Evolutionary conservation across 2,888 invertebrate species (phyloP), one percentile per base, ranked within the genome.

Genomic region (Seira sanloemensis): DNA sequence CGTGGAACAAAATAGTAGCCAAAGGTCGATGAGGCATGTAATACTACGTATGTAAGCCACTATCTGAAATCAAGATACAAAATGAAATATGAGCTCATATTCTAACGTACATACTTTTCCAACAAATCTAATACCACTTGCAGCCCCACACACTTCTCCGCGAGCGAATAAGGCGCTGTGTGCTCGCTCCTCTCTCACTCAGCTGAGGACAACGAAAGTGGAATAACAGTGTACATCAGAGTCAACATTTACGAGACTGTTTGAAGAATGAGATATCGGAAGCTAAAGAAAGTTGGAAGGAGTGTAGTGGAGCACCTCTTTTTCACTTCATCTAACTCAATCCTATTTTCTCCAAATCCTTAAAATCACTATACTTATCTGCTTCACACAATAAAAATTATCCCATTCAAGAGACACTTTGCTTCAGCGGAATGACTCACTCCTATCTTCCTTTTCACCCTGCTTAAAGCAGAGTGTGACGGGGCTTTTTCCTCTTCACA

Each of bases 21-120:
- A 84, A 84, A 78, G 84, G 84, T 84, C 84, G 78, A 84, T 84
- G 78, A 84, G 84, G 71, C 84, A 84, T 84, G 78, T 84, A 84
- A 79, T 84, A 69, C 71, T 79, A 50, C 54, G 46, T 78, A 78
- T 78, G 66, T 75, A 75, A 71, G 78, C 37, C 50, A 27, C 75
- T 75, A 84, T 84, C 78, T 84, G 50, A 71, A 84, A 84, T 84
- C 84, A 84, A 84, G 84, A 84, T 84, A 84, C 65, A 71, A 84
- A 78, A 76, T 84, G 84, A 84, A 84, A 84, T 84, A 84, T 84
- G 84, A 84, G 75, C 23, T 62, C 7, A 50, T 50, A 50, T 50
- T 65, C 24, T n/a, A n/a, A n/a, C n/a, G n/a, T n/a, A n/a, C n/a
- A n/a, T n/a, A n/a, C n/a, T n/a, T n/a, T 18, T 65, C 65, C 19